Conservation (phyloP, 2,888 invertebrate species). For the Empis livida region DNA sequence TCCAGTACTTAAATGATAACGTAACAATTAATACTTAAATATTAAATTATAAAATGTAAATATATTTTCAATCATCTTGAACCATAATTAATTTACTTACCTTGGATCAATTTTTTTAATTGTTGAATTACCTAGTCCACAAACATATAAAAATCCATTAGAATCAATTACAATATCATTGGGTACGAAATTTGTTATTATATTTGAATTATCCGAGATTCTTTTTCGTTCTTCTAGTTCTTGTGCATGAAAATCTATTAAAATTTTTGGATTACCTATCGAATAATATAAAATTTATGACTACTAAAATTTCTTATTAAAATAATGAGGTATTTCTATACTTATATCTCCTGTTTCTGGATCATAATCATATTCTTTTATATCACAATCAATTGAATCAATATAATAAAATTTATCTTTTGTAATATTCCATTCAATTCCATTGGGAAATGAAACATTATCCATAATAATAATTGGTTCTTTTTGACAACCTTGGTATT, state of each 20-base stretch:
- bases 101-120: constrained; percentile 35
- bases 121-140: constrained; percentile 54
- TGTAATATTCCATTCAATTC: constrained; percentile 59
- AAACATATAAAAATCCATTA: constrained; percentile 65
- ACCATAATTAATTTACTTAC: constrained; percentile 15
- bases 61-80: too few relatives aligned
- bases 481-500: constrained; percentile 20
- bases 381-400: constrained; percentile 52
- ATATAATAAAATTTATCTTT: constrained; percentile 59
- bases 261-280: constrained; percentile 41
- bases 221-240: constrained; percentile 19
- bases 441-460: constrained; percentile 58
- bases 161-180: constrained; percentile 72
- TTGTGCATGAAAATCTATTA: constrained; percentile 43
- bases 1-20: constrained; percentile 31
- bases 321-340: constrained; percentile 28
- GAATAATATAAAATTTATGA: neutral
- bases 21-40: too few relatives aligned
- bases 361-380: constrained; percentile 62
- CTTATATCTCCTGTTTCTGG: constrained; percentile 48
- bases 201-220: neutral
- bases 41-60: too few relatives aligned
- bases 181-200: constrained; percentile 38
- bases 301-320: neutral
- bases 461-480: constrained; percentile 21